These are phyloP conservation scores for Machimus atricapillus DNA, from an alignment of 2,888 invertebrate genomes.

Conservation along the genomic window DNA sequence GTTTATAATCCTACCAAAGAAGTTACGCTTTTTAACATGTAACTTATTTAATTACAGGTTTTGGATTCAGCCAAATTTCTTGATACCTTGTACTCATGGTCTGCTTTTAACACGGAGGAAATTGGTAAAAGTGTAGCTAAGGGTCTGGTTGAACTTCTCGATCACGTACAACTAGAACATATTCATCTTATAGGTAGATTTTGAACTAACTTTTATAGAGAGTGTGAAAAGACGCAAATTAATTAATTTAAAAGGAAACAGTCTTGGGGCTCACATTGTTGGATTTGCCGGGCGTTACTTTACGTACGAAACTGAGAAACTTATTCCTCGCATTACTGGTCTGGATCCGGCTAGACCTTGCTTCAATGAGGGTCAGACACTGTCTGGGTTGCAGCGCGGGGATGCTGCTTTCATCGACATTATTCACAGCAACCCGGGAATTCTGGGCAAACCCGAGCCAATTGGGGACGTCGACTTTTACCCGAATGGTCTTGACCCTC, in stretches of 20 bases:
- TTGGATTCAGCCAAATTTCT: slow-evolving; percentile 57
- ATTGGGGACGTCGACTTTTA: slow-evolving; percentile 59
- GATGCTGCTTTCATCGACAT: slow-evolving; percentile 58
- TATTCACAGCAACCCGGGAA: slow-evolving; percentile 57
- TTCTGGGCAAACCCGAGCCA: slow-evolving; percentile 55
- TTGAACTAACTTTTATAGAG: neutral
- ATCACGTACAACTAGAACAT: slow-evolving; percentile 53
- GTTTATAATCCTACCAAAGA: neutral
- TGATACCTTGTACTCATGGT: slow-evolving; percentile 59
- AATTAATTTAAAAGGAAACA: slow-evolving; percentile 54
- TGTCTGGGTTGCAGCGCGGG: slow-evolving; percentile 54
- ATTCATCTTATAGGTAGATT: slow-evolving; percentile 57
- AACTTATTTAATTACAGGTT: slow-evolving; percentile 51
- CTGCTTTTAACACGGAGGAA: slow-evolving; percentile 59
- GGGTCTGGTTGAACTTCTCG: slow-evolving; percentile 54
- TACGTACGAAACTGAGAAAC: slow-evolving; percentile 52
- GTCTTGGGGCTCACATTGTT: slow-evolving; percentile 59
- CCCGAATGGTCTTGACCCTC: slow-evolving; percentile 55
- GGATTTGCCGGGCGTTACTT: slow-evolving; percentile 57
- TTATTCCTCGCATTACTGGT: slow-evolving; percentile 57
- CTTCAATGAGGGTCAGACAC: slow-evolving; percentile 54
- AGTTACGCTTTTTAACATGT: neutral
- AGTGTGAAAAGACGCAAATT: neutral
- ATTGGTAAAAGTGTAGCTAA: slow-evolving; percentile 56
- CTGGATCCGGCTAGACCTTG: slow-evolving; percentile 60